Evolutionary conservation across 2,797 vertebrate genomes (phyloP).

Genomic region (Peromyscus eremicus): DNA sequence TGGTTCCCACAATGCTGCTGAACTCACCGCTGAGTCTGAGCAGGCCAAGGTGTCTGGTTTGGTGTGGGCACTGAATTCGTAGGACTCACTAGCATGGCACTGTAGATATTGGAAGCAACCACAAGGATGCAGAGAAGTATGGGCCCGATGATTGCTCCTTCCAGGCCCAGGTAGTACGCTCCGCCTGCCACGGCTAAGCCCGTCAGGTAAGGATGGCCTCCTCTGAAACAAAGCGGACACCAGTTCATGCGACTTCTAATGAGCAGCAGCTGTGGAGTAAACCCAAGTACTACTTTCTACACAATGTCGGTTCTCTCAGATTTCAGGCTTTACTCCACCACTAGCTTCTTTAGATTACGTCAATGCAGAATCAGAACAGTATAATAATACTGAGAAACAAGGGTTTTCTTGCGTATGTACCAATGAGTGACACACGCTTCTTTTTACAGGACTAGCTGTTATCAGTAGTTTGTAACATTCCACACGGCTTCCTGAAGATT

Average conservation of each 20-base stretch:
- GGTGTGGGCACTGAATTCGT: conserved; percentile 94
- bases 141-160: conserved; percentile 98
- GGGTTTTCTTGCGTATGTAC: background rate
- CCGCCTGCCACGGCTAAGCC: conserved; percentile 98
- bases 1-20: background rate
- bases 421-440: background rate
- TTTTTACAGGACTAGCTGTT: background rate
- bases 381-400: background rate
- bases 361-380: background rate
- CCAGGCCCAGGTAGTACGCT: conserved; percentile 97
- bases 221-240: conserved; percentile 88
- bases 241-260: background rate
- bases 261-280: background rate
- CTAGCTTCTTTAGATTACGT: background rate
- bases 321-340: background rate
- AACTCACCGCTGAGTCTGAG: conserved; percentile 91
- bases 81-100: conserved; percentile 98
- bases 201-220: conserved; percentile 98
- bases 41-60: conserved; percentile 91
- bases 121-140: conserved; percentile 99
- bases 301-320: background rate
- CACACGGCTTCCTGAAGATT: background rate
- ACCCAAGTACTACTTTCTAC: background rate
- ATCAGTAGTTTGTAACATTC: background rate
- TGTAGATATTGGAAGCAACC: conserved; percentile 99